Base-by-base conservation (phyloP, 2,888 invertebrate species). In the Acleris laterana region DNA sequence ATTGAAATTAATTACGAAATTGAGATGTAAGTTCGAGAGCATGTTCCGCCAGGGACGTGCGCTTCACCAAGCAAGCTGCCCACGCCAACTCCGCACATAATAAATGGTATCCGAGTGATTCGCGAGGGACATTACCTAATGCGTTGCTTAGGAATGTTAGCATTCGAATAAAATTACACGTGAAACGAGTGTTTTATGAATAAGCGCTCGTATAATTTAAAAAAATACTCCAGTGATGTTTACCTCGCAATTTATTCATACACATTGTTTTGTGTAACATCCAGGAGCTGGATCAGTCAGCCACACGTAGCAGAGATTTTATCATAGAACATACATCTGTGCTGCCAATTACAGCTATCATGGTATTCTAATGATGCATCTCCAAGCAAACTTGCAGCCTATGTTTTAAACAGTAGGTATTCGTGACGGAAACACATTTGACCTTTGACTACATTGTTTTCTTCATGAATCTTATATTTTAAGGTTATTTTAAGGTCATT, bases 1-100 rank as follows among this genome's bases (percentile, higher is more conserved):
- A 49, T 17, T 73, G 75, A 77, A 80, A 83, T 85, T 87, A 83
- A 78, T 83, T 82, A 77, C 72, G 77, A 83, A 83, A 86, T 84
- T 82, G 77, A 84, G 82, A 82, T 82, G 79, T 83, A 74, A 77
- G 73, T 74, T 74, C 75, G 74, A 75, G 75, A 68, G 74, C 70
- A 59, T 32, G 28, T 22, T 42, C 28, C 19, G 49, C 25, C 53
- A 32, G 42, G 20, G 22, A 64, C 25, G 53, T 9, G 28, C 20
- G 44, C 55, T 44, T 46, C 53, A 59, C 53, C 62, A 53, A 71
- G 63, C 64, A 53, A 71, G 63, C 64, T 78, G 73, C 80, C 79
- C 74, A 81, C 81, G 70, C 71, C 59, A 57, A 28, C 68, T 69
- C 71, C 63, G 72, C 73, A 70, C 69, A 75, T 80, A 78, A 80